Conservation (phyloP, 2,797 vertebrate species). For the Gambusia yucatana region DNA sequence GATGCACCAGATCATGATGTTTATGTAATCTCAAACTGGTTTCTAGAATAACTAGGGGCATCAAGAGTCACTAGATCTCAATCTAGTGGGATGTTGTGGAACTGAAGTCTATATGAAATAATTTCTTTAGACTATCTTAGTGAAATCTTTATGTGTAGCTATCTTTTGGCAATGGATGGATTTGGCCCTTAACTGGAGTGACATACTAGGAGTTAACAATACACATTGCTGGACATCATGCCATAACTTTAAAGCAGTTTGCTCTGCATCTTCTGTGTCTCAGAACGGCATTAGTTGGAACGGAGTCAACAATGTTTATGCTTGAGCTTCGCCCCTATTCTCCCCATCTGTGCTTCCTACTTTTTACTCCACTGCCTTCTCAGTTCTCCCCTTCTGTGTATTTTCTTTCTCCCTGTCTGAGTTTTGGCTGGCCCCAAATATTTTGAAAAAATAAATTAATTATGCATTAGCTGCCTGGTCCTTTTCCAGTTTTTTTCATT, state of each 20-base stretch:
- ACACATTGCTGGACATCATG: neutral
- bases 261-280: neutral
- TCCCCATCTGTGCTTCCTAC: neutral
- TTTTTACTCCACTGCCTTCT: neutral
- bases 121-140: neutral
- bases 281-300: neutral
- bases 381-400: neutral
- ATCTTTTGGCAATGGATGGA: neutral
- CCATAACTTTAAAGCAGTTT: neutral
- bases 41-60: neutral
- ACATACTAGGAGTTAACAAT: neutral
- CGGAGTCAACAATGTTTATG: slow-evolving; percentile 10
- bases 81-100: neutral
- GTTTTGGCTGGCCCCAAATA: neutral
- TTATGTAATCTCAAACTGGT: neutral
- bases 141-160: neutral
- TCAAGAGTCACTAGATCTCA: neutral
- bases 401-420: neutral
- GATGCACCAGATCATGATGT: neutral
- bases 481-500: neutral
- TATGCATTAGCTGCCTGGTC: neutral
- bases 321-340: neutral
- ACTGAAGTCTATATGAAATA: neutral
- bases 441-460: neutral
- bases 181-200: neutral